Percentiles rank a stretch among this genome's conserved stretches.
These are phyloP conservation scores for Amblyopsis rosae DNA, from an alignment of 2,113 vertebrate genomes.

Conservation along the genomic window DNA sequence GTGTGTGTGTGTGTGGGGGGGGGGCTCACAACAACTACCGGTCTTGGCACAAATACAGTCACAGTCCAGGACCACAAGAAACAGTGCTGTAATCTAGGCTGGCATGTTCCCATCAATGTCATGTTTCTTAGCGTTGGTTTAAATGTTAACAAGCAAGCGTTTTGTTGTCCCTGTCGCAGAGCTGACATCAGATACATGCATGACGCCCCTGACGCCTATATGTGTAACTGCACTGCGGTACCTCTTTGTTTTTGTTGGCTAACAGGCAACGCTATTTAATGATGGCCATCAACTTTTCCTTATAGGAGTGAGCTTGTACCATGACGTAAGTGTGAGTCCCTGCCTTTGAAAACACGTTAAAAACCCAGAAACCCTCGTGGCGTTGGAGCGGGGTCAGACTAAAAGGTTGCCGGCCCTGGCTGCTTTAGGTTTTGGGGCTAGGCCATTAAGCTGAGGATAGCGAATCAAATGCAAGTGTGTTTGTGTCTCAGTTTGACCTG, in stretches of 20 bases:
- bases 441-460: slow-evolving; percentile 23
- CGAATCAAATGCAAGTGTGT: slow-evolving; percentile 18
- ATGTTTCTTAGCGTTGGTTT: neutral
- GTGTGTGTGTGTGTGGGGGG: neutral
- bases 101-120: neutral
- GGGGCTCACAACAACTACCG: slow-evolving; percentile 30
- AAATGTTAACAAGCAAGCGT: neutral
- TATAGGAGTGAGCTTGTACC: slow-evolving; percentile 19
- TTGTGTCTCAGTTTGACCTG: slow-evolving; percentile 40
- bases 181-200: neutral
- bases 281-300: slow-evolving; percentile 56
- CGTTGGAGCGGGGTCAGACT: slow-evolving; percentile 20
- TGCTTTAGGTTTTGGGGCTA: slow-evolving; percentile 6
- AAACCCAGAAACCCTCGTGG: slow-evolving; percentile 18
- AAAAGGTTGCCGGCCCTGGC: slow-evolving; percentile 19
- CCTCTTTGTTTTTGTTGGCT: slow-evolving; percentile 37
- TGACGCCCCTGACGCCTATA: neutral
- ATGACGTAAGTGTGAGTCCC: slow-evolving; percentile 47
- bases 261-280: slow-evolving; percentile 52
- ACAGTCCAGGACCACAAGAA: neutral
- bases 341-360: slow-evolving; percentile 42
- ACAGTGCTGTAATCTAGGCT: neutral
- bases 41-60: slow-evolving; percentile 9
- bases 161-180: neutral
- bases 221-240: neutral